phyloP scores from a whole-genome alignment of 2,113 vertebrate genomes.

The Macquaria ambigua region DNA sequence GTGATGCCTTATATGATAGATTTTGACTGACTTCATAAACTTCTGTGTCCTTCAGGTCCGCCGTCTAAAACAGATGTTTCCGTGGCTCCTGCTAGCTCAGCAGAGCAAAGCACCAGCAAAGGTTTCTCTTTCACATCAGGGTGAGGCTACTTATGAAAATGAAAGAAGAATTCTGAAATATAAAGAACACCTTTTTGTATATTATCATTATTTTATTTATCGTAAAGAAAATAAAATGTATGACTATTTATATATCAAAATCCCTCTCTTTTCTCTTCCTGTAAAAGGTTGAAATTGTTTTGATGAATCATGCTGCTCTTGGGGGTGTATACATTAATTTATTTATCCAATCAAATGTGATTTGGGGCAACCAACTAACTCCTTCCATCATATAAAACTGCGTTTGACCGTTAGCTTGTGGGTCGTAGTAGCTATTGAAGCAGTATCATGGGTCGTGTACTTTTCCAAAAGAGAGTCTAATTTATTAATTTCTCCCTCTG shows the following conservation, averaged over 20 bases:
- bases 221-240: background rate
- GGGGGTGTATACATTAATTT: background rate
- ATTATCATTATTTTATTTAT: conserved; percentile 3
- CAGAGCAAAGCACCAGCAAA: conserved; percentile 85
- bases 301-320: background rate
- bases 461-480: background rate
- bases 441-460: background rate
- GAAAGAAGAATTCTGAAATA: background rate
- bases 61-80: conserved; percentile 81
- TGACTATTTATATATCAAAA: background rate
- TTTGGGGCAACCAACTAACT: background rate
- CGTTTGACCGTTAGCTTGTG: background rate
- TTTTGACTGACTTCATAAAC: background rate
- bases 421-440: background rate
- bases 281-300: background rate
- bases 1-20: background rate
- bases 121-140: conserved; percentile 85
- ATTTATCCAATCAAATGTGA: conserved; percentile 2
- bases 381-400: background rate
- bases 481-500: background rate
- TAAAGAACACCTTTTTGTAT: background rate
- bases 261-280: background rate
- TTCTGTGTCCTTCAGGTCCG: conserved; percentile 68
- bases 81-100: conserved; percentile 71
- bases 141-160: conserved; percentile 80